Evolutionary conservation across 2,888 invertebrate species (phyloP).

Genomic region (Acrobasis consociella): DNA sequence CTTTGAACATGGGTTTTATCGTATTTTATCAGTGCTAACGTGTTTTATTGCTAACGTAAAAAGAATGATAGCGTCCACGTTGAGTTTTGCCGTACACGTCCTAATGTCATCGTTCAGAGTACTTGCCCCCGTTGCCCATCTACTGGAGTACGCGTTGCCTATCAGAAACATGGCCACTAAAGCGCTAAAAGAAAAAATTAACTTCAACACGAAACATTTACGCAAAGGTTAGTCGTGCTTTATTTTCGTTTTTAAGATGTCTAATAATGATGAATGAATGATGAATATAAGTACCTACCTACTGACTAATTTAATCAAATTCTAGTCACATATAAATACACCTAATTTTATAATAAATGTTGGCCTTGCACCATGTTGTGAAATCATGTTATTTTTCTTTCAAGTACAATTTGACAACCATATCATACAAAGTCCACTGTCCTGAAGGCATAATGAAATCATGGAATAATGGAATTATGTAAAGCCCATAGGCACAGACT

Average conservation of each 20-base stretch:
- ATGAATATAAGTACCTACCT: no score
- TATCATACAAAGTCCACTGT: no score
- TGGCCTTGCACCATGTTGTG: no score
- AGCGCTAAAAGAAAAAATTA: constrained; percentile 47
- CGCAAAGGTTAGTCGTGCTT: constrained; percentile 55
- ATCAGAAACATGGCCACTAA: constrained; percentile 51
- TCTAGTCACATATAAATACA: no score
- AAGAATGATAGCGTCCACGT: constrained; percentile 41
- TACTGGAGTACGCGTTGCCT: constrained; percentile 55
- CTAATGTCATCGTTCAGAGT: constrained; percentile 45
- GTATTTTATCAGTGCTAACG: constrained; percentile 8
- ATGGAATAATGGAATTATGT: no score
- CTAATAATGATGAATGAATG: neutral
- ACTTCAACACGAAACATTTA: constrained; percentile 68
- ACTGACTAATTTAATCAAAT: no score
- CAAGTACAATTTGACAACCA: no score
- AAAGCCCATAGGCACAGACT: no score
- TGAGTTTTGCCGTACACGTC: constrained; percentile 44
- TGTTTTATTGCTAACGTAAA: no score
- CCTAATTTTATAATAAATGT: no score
- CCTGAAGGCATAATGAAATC: no score
- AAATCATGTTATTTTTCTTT: no score
- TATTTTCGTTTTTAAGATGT: constrained; percentile 17
- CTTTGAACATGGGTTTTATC: constrained; percentile 4
- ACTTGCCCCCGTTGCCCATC: constrained; percentile 47